phyloP scores from a whole-genome alignment of 1,140 invertebrate species.

The Vanessa atalanta region DNA sequence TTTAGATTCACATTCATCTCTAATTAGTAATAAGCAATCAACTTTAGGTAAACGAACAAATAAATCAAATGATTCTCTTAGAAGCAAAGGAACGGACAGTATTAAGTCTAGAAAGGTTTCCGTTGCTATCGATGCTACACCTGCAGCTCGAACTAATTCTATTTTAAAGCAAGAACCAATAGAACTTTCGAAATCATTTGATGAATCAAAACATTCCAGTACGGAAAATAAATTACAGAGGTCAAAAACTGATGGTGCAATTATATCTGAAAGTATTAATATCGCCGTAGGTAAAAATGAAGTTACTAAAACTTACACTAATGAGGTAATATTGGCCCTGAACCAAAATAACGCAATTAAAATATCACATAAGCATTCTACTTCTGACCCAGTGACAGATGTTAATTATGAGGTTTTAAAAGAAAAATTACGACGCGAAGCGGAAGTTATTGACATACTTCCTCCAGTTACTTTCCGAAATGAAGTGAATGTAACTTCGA shows the following conservation, averaged over 20 bases:
- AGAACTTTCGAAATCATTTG: constrained; percentile 84
- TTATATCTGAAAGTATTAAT: constrained; percentile 36
- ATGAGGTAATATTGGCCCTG: constrained; percentile 77
- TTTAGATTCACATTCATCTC: constrained; percentile 68
- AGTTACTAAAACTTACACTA: constrained; percentile 71
- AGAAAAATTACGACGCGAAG: constrained; percentile 56
- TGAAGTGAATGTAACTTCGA: constrained; percentile 88
- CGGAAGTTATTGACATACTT: constrained; percentile 73
- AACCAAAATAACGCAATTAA: constrained; percentile 68
- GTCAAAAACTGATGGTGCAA: constrained; percentile 74
- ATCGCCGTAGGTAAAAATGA: constrained; percentile 42
- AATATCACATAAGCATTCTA: constrained; percentile 87
- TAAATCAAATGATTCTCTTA: constrained; percentile 74
- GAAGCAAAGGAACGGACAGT: constrained; percentile 73
- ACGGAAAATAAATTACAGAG: constrained; percentile 61
- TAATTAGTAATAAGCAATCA: constrained; percentile 65
- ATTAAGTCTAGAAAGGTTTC: constrained; percentile 85
- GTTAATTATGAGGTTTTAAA: constrained; percentile 74
- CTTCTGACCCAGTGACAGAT: constrained; percentile 85
- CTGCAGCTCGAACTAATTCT: constrained; percentile 85
- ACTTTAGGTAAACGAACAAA: constrained; percentile 50
- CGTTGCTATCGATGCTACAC: constrained; percentile 88
- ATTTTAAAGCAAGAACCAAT: constrained; percentile 88
- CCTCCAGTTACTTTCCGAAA: constrained; percentile 79
- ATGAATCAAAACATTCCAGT: constrained; percentile 66